phyloP scores from a whole-genome alignment of 2,888 invertebrate genomes.

The Arenicola marina region DNA sequence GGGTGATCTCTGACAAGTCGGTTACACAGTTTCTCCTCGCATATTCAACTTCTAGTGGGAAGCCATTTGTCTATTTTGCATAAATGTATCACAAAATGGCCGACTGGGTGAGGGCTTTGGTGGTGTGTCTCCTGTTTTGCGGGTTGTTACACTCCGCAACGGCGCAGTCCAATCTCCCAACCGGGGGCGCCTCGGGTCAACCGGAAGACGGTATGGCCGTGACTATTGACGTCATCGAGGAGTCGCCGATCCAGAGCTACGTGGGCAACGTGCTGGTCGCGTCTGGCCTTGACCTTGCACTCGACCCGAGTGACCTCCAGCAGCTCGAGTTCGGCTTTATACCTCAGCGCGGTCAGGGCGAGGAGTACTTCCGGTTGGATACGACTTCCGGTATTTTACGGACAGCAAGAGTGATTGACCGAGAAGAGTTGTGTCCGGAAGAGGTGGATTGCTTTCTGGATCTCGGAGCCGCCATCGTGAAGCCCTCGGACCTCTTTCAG shows the following conservation, averaged over 20 bases:
- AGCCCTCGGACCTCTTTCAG: slow-evolving; percentile 1
- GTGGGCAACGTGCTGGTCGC: not conserved
- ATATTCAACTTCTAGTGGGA: too few relatives aligned
- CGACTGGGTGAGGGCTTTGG: too few relatives aligned
- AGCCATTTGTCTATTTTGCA: too few relatives aligned
- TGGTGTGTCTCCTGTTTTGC: too few relatives aligned
- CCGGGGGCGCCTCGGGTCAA: too few relatives aligned
- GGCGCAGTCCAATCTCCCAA: too few relatives aligned
- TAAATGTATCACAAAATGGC: too few relatives aligned
- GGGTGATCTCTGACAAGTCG: too few relatives aligned
- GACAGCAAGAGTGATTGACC: slow-evolving; percentile 7
- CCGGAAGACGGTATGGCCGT: too few relatives aligned
- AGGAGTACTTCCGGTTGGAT: slow-evolving; percentile 6
- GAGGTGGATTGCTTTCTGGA: slow-evolving; percentile 1
- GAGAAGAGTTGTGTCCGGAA: slow-evolving; percentile 9
- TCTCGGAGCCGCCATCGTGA: slow-evolving; percentile 6
- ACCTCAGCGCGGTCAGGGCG: not conserved
- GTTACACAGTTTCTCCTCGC: too few relatives aligned
- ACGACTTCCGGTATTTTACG: slow-evolving; percentile 1
- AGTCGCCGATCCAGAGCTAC: not conserved
- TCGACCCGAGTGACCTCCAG: not conserved
- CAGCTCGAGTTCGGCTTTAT: not conserved
- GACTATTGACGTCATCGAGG: not conserved
- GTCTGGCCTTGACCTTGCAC: not conserved
- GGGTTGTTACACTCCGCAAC: too few relatives aligned